Percentiles rank a stretch among this genome's conserved stretches.
Evolutionary conservation across 2,113 vertebrate genomes (phyloP).

Genomic region (Crotalus viridis): DNA sequence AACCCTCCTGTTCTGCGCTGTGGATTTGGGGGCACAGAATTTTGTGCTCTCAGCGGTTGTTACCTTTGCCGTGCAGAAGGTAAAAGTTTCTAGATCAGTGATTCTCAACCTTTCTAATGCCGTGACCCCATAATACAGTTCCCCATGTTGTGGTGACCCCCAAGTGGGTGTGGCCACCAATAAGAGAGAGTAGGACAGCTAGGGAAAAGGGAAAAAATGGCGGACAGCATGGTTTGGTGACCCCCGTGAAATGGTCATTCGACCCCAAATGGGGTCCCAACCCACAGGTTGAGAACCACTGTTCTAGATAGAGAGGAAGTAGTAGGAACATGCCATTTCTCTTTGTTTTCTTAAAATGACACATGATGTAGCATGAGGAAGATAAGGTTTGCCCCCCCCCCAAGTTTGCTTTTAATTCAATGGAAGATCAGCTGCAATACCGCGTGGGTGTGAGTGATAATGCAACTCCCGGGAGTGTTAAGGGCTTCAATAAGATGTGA

Average conservation of each 20-base stretch:
- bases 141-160: too few species aligned
- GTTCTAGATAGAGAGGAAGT: too few species aligned
- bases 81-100: background rate
- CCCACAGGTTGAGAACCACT: too few species aligned
- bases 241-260: too few species aligned
- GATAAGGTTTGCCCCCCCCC: background rate
- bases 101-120: too few species aligned
- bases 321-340: background rate
- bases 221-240: too few species aligned
- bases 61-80: slow-evolving; percentile 36
- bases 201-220: too few species aligned
- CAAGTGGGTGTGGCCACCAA: too few species aligned
- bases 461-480: background rate
- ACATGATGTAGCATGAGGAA: background rate
- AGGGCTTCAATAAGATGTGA: background rate
- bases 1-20: slow-evolving; percentile 18
- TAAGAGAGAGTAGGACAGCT: too few species aligned
- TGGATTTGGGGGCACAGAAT: slow-evolving; percentile 28
- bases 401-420: background rate
- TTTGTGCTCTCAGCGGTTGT: background rate
- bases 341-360: background rate
- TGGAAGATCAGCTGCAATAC: background rate
- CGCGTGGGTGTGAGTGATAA: background rate
- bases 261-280: too few species aligned
- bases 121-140: too few species aligned